Evolutionary conservation across 2,113 vertebrate genomes (phyloP).

Genomic region (Barbus barbus): DNA sequence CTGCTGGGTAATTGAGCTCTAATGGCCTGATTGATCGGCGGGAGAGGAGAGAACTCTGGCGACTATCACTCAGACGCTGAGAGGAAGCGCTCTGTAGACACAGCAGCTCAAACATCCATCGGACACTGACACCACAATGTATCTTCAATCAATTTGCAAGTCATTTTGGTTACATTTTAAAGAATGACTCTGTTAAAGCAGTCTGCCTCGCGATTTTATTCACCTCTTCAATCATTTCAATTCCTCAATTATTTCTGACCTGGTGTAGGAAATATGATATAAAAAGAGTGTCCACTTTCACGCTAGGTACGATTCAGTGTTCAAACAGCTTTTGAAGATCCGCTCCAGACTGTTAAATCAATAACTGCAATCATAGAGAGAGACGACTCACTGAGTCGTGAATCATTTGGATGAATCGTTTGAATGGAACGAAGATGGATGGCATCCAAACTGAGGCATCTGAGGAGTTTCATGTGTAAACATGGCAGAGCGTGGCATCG

Average conservation of each 20-base stretch:
- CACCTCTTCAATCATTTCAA: neutral
- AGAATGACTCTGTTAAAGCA: neutral
- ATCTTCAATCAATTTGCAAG: slow-evolving; percentile 17
- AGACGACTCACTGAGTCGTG: slow-evolving; percentile 37
- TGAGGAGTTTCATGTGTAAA: slow-evolving; percentile 15
- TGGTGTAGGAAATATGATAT: no score
- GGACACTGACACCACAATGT: slow-evolving; percentile 17
- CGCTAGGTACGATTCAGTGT: neutral
- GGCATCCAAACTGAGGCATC: slow-evolving; percentile 1
- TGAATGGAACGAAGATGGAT: slow-evolving; percentile 38
- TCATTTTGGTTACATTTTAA: neutral
- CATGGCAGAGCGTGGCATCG: slow-evolving; percentile 56
- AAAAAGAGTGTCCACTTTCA: neutral
- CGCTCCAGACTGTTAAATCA: slow-evolving; percentile 46
- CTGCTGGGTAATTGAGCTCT: slow-evolving; percentile 78
- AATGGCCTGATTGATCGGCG: slow-evolving; percentile 82
- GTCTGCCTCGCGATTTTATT: neutral
- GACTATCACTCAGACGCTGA: slow-evolving; percentile 69
- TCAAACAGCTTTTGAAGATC: slow-evolving; percentile 2
- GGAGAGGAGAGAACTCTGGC: slow-evolving; percentile 51
- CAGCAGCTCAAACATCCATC: neutral
- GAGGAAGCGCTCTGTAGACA: neutral
- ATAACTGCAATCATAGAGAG: slow-evolving; percentile 40
- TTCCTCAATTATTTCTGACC: neutral
- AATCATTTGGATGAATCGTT: slow-evolving; percentile 45